Evolutionary conservation across 2,888 invertebrate genomes (phyloP).

Genomic region (Caenorhabditis sp.): DNA sequence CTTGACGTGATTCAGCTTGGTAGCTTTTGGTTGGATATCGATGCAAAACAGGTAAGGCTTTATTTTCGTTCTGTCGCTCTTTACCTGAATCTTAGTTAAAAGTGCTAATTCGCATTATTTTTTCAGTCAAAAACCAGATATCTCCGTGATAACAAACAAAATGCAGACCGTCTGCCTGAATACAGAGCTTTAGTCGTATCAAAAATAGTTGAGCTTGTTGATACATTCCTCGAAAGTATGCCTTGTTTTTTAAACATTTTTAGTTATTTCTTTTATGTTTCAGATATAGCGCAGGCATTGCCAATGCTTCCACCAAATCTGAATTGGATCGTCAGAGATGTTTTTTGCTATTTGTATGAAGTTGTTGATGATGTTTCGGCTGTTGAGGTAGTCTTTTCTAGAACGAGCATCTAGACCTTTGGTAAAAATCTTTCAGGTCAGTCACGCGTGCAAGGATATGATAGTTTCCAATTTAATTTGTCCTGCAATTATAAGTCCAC

Average conservation of each 20-base stretch:
- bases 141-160: slow-evolving; percentile 23
- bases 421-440: slow-evolving; percentile 78
- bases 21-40: slow-evolving; percentile 51
- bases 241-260: not conserved
- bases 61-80: too few species aligned
- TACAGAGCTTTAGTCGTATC: slow-evolving; percentile 53
- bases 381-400: slow-evolving; percentile 10
- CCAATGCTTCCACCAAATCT: slow-evolving; percentile 48
- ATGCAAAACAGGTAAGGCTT: slow-evolving; percentile 29
- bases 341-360: slow-evolving; percentile 29
- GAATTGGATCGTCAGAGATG: slow-evolving; percentile 49
- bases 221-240: slow-evolving; percentile 46
- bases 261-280: not conserved
- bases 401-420: not conserved
- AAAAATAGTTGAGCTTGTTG: slow-evolving; percentile 45
- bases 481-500: slow-evolving; percentile 95
- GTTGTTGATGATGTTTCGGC: slow-evolving; percentile 29
- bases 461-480: slow-evolving; percentile 94
- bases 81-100: too few species aligned
- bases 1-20: slow-evolving; percentile 48
- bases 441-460: slow-evolving; percentile 88
- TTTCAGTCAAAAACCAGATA: slow-evolving; percentile 30
- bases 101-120: not conserved
- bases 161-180: slow-evolving; percentile 22
- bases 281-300: slow-evolving; percentile 31